These are phyloP conservation scores for Tauraco erythrolophus DNA, from an alignment of 2,113 vertebrate species.

Conservation along the genomic window DNA sequence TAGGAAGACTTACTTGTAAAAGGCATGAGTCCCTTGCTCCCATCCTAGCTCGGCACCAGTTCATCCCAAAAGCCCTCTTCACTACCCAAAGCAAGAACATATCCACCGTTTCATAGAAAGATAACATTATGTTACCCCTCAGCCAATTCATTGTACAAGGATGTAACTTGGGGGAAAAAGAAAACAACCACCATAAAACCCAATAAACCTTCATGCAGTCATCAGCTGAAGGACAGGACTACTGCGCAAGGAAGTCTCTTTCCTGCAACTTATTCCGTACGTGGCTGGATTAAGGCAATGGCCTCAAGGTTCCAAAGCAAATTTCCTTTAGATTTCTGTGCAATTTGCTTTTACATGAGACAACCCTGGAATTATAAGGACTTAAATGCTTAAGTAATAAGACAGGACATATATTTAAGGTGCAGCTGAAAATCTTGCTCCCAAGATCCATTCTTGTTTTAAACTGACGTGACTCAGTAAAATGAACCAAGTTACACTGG, in stretches of 20 bases:
- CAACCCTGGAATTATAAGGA: not conserved
- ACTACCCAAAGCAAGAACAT: not conserved
- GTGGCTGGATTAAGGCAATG: not conserved
- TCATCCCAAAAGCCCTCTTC: not conserved
- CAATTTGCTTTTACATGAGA: not conserved
- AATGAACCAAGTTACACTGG: not conserved
- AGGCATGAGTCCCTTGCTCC: accelerated
- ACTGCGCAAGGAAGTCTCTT: not conserved
- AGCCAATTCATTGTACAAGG: not conserved
- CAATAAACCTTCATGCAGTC: not conserved
- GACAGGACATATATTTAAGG: not conserved
- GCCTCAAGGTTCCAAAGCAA: not conserved
- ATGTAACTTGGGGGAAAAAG: not conserved
- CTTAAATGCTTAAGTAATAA: not conserved
- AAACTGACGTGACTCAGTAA: not conserved
- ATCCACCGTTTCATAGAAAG: not conserved
- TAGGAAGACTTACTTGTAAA: not conserved
- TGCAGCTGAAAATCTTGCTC: not conserved
- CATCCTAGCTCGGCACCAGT: not conserved
- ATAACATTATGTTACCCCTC: not conserved
- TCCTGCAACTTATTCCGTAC: not conserved
- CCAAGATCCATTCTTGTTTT: not conserved
- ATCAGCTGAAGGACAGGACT: not conserved
- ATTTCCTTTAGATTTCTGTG: not conserved
- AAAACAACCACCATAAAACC: not conserved